Percentiles rank a stretch among this genome's conserved stretches.
Evolutionary conservation across 2,797 vertebrate species (phyloP).

Genomic region (Microctenopoma steveboyesi): DNA sequence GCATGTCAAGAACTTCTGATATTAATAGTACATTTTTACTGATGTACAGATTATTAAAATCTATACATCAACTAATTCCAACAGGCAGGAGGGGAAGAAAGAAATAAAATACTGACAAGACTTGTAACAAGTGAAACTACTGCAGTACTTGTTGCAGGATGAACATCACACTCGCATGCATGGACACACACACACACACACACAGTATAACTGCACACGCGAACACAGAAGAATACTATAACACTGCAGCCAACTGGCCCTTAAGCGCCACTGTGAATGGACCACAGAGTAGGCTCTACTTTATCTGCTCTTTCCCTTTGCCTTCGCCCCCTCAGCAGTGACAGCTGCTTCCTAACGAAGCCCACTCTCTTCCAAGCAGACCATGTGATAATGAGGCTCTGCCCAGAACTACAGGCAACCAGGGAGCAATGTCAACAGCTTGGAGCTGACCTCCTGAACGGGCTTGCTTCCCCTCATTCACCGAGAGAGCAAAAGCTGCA

Average conservation of each 20-base stretch:
- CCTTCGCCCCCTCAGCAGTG: conserved; percentile 78
- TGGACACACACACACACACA: background rate
- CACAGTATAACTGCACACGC: conserved; percentile 7
- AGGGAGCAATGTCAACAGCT: conserved; percentile 84
- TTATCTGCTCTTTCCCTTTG: conserved; percentile 73
- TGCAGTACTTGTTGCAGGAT: conserved; percentile 45
- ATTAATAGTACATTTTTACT: background rate
- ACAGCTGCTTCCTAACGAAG: conserved; percentile 85
- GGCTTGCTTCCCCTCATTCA: conserved; percentile 74
- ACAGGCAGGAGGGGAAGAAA: background rate
- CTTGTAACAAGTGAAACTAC: conserved; percentile 33
- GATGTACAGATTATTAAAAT: background rate
- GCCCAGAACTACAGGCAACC: conserved; percentile 80
- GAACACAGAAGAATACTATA: conserved; percentile 41
- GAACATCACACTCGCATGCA: conserved; percentile 30
- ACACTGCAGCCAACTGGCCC: conserved; percentile 70
- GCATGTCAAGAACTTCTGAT: background rate
- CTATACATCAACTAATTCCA: background rate
- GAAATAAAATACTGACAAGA: conserved; percentile 22
- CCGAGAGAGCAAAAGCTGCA: conserved; percentile 73
- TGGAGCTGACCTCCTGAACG: conserved; percentile 81
- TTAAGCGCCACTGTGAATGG: conserved; percentile 71
- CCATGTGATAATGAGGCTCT: conserved; percentile 84
- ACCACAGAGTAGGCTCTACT: conserved; percentile 66
- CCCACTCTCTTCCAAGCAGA: conserved; percentile 80